Evolutionary conservation across 2,888 invertebrate genomes (phyloP).

Genomic region (Hirtodrosophila cameraria): DNA sequence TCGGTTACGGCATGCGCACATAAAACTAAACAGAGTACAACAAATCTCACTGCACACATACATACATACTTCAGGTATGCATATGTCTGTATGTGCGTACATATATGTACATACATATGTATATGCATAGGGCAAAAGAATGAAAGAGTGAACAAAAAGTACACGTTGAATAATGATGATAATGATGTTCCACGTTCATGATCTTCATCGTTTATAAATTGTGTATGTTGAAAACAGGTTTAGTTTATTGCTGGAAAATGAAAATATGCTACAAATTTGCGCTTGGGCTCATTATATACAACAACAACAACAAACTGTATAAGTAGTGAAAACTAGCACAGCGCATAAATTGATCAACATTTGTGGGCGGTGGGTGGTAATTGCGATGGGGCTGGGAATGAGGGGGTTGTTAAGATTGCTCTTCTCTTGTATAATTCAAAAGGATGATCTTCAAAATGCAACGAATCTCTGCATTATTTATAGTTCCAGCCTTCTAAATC

Average conservation of each 20-base stretch:
- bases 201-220: conserved; percentile 47
- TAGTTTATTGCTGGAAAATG: conserved; percentile 28
- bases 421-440: conserved; percentile 4
- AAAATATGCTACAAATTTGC: conserved; percentile 27
- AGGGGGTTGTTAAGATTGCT: too few relatives aligned
- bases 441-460: neutral
- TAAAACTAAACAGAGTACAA: conserved; percentile 36
- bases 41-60: conserved; percentile 15
- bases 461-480: too few relatives aligned
- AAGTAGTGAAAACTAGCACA: too few relatives aligned
- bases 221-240: conserved; percentile 11
- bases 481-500: too few relatives aligned
- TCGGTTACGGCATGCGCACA: conserved; percentile 54
- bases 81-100: neutral
- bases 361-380: neutral
- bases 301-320: neutral
- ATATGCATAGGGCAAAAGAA: conserved; percentile 1
- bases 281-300: conserved; percentile 16
- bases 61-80: neutral
- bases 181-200: conserved; percentile 30
- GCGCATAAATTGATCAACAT: too few relatives aligned
- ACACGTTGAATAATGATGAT: conserved; percentile 40
- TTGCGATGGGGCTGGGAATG: too few relatives aligned
- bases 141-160: conserved; percentile 17
- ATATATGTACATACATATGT: too few relatives aligned